Evolutionary conservation across 2,113 vertebrate species (phyloP).

Genomic region (Sander lucioperca): DNA sequence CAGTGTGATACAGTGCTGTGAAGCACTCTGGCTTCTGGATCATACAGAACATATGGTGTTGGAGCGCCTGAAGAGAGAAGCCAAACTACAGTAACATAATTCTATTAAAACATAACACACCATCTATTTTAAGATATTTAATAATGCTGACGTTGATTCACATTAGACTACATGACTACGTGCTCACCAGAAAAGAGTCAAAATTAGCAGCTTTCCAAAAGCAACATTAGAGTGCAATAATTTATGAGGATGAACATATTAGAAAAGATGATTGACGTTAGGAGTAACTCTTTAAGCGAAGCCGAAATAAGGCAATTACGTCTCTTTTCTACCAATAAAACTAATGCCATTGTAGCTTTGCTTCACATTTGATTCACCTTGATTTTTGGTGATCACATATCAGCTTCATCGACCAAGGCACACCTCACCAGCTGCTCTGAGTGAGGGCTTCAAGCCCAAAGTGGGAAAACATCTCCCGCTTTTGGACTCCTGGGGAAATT

Average conservation of each 20-base stretch:
- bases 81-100: slow-evolving; percentile 26
- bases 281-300: slow-evolving; percentile 9
- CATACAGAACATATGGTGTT: slow-evolving; percentile 51
- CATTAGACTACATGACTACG: not conserved
- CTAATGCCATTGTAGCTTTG: not conserved
- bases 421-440: not conserved
- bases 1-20: slow-evolving; percentile 28
- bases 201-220: slow-evolving; percentile 37
- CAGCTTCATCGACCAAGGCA: not conserved
- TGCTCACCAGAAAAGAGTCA: not conserved
- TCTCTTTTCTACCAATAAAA: slow-evolving; percentile 1
- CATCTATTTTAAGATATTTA: slow-evolving; percentile 19
- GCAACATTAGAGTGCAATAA: slow-evolving; percentile 22
- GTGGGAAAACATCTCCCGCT: not conserved
- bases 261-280: not conserved
- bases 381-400: not conserved
- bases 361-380: not conserved
- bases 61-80: slow-evolving; percentile 10
- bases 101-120: slow-evolving; percentile 2
- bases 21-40: slow-evolving; percentile 27
- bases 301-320: not conserved
- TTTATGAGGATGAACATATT: slow-evolving; percentile 29
- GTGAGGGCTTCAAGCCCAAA: not conserved
- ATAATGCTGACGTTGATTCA: slow-evolving; percentile 20
- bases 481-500: not conserved